Base-by-base conservation (phyloP, 2,113 vertebrate genomes). In the Sminthopsis crassicaudata region DNA sequence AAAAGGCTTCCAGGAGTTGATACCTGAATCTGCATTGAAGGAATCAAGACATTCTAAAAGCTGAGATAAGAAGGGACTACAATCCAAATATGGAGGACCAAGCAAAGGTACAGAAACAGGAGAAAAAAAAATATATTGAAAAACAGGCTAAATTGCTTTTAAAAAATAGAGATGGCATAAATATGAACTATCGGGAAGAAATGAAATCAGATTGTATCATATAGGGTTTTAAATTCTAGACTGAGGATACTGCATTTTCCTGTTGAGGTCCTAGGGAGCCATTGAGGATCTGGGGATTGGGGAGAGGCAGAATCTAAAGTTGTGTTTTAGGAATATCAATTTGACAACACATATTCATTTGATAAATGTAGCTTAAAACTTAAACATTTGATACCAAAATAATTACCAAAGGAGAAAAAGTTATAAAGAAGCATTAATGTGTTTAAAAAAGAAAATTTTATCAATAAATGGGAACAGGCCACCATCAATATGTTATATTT, bases 401-500 rank as follows among this genome's bases (percentile, higher is more conserved):
- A 93, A 42, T 92, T 55, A 2, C 14, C 91, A 94, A 91, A 27
- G 48, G 52, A 3, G 55, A 48, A 51, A 94, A 76, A 92, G 19
- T 91, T 91, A n/a, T 95, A 89, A 93, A 93, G 46, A 95, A 88
- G 48, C 60, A 36, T 2, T 22, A 2, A 24, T 26, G 3, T 92
- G 52, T 92, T 96, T 26, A 57, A 84, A 4, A 84, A 53, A 84
- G 6, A 84, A 53, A 51, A 90, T 95, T 95, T 95, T 8, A 91
- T 67, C 93, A 90, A 52, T 30, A 52, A n/a, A 9, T 26, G 25
- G 0, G 30, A 19, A 91, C 46, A 55, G 4, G 95, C 95, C 91
- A 90, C 94, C 53, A 94, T 30, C 94, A 46, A 92, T 94, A 67
- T 95, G 95, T 96, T 11, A 55, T 93, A 48, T 48, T 95, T 95